Base-by-base conservation (phyloP, 1,140 invertebrate species). In the Halictus rubicundus region DNA sequence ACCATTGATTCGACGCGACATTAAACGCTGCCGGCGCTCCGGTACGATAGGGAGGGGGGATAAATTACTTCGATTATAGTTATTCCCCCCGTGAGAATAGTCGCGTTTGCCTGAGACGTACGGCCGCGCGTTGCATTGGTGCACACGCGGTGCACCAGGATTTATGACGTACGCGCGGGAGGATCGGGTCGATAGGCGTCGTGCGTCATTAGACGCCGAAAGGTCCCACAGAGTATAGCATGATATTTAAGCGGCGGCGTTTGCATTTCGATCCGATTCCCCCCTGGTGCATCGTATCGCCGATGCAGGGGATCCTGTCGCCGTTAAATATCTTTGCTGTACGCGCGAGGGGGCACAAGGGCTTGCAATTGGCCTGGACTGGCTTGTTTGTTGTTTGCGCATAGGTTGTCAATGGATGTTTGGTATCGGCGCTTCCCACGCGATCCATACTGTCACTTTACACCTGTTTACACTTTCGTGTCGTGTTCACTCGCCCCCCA, bases 1-100 rank as follows among this genome's bases (percentile, higher is more conserved):
- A 42, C 10, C 66, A 52, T 63, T 63, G 57, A 71, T 42, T 52
- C 23, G 23, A n/a, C 46, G 63, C 1, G 49, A 42, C 21, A 59
- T 70, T 57, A 60, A 76, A 32, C 25, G 7, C 27, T 37, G 7
- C 16, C 23, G n/a, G 9, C n/a, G 21, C 52, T 16, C 19, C 42
- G 42, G 42, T 10, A 25, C 4, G 37, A 23, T 16, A 23, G 61
- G 25, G 9, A 4, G 12, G 32, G 65, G 42, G 37, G 12, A 39
- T 59, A 60, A 84, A 80, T 84, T 84, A 84, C 61, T 80, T 84
- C 39, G 68, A 84, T 81, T 74, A 74, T 42, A 60, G 68, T 68
- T 72, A 81, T 81, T 84, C 5, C 60, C 42, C 66, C 60, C 37
- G 37, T 59, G 83, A 84, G 65, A 60, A 68, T 73, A 72, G 63